Base-by-base conservation (phyloP, 2,797 vertebrate species). In the Anguilla pacifica region DNA sequence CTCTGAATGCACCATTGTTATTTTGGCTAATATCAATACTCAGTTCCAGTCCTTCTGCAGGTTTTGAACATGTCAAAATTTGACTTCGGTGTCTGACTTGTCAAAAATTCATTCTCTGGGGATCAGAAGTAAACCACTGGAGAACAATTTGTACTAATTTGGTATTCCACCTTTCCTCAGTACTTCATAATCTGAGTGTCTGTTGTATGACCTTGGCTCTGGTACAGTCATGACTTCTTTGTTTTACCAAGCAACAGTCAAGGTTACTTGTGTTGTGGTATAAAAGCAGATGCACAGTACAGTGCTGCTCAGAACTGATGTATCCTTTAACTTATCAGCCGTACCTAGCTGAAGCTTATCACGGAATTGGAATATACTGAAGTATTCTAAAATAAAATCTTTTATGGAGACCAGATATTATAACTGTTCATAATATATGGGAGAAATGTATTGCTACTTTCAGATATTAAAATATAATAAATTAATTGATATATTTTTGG, bases 1-100 rank as follows among this genome's bases (percentile, higher is more conserved):
- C 93, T 92, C 92, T 91, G 91, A 91, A 93, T 93, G 94, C 93
- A 92, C 92, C 93, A 93, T 95, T 95, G 95, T 95, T 95, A 81
- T 81, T 49, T 81, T 49, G 43, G 88, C 92, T 95, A 95, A 96
- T 95, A 91, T 89, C 92, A 89, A 93, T 88, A 88, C 89, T 93
- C 88, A 88, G 90, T 92, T 89, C 88, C 92, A 88, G 85, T 89
- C 89, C 87, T 88, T n/a, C 88, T 13, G 28, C 25, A 49, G 7
- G 39, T 81, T 81, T 25, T 6, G 43, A 49, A 22, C 77, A 81
- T 74, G 31, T 15, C 25, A 19, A 49, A 46, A 46, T 43, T 81
- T 2, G 15, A 74, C 0, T 81, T 7, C 49, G 77, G 39, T 9
- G 17, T 22, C 39, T 81, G 39, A 81, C 39, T 46, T 46, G 1